A percentile compares a stretch with the other conserved stretches of the same genome.
Evolutionary conservation across 2,797 vertebrate genomes (phyloP).

Genomic region (Hapalemur alaotrensis): DNA sequence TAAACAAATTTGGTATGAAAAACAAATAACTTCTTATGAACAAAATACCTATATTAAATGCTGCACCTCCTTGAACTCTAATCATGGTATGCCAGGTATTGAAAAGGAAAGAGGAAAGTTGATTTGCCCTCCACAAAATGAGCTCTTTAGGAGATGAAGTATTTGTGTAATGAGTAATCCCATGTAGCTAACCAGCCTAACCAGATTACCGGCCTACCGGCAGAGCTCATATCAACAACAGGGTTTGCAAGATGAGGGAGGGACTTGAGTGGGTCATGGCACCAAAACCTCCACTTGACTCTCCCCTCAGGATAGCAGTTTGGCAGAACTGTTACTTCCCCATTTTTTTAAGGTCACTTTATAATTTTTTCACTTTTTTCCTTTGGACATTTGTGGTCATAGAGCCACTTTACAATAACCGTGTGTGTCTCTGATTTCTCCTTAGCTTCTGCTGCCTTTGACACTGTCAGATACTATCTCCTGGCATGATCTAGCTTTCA

Average conservation of each 20-base stretch:
- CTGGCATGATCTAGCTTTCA: conserved; percentile 61
- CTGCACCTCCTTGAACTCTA: neutral
- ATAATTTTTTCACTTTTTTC: neutral
- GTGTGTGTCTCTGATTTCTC: neutral
- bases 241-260: neutral
- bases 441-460: neutral
- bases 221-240: neutral
- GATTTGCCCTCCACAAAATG: neutral
- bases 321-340: neutral
- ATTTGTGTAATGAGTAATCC: neutral
- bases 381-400: neutral
- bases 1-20: conserved; percentile 21
- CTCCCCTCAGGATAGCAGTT: neutral
- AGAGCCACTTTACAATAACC: neutral
- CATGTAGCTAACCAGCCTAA: neutral
- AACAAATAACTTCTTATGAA: neutral
- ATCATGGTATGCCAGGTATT: neutral
- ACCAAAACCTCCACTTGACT: neutral
- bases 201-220: neutral
- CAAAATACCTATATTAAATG: neutral
- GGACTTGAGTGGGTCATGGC: neutral
- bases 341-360: neutral
- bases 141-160: neutral
- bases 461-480: neutral
- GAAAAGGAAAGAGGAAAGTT: neutral